Base-by-base conservation (phyloP, 2,797 vertebrate genomes). In the Carcharodon carcharias region DNA sequence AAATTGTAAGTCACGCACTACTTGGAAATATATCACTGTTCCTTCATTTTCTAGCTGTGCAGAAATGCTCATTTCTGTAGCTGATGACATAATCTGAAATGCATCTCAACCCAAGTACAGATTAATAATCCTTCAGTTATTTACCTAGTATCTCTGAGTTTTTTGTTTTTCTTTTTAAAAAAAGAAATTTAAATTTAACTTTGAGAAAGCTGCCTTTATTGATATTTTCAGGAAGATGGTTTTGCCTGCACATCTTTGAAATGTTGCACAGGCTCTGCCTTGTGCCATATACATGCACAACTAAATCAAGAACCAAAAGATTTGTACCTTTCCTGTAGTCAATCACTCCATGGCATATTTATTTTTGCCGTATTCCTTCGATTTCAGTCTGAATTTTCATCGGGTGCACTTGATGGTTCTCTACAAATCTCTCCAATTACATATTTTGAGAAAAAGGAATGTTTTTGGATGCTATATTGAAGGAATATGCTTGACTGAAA, bases 351-450 rank as follows among this genome's bases (percentile, higher is more conserved):
- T 50, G 40, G 26, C 65, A 40, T 16, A 67, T 69, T 95, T 73
- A 50, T 95, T 95, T 69, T 95, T 71, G 31, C 3, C 40, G 35
- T 71, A 35, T 50, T 54, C 67, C 50, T 54, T 28, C 69, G 16
- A 4, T 14, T 54, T 95, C 94, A 73, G 67, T 95, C 94, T 95
- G 94, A 95, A 95, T 40, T 71, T 95, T 65, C 26, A 95, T 54
- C 67, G 35, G 0, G 0, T 45, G 54, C 26, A 31, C 87, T 89
- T 58, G 87, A 56, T 89, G 50, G 87, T 58, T 89, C 87, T 18
- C 88, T 61, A 95, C 40, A 95, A 69, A 69, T 91, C 88, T 61
- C 88, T 61, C 88, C n/a, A 93, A 93, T 93, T 77, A 95, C 69
- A 73, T 18, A n/a, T 54, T 58, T 54, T 9, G 14, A 95, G 94